A percentile compares a stretch with the other conserved stretches of the same genome.
These are phyloP conservation scores for Ridgeia piscesae DNA, from an alignment of 1,140 invertebrate species.

Conservation along the genomic window DNA sequence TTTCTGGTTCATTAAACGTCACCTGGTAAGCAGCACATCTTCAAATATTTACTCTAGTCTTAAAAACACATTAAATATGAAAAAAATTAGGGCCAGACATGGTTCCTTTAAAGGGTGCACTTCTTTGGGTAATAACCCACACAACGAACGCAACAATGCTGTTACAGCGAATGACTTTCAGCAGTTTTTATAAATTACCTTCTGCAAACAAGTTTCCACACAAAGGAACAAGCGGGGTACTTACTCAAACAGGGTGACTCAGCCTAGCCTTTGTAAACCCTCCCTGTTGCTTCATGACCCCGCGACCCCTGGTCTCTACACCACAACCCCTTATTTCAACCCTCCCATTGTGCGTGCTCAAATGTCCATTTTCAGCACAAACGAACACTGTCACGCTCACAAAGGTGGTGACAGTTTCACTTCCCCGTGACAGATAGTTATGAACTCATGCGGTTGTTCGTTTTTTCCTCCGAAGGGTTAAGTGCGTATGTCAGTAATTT, in stretches of 20 bases:
- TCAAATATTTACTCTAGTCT: too few relatives aligned
- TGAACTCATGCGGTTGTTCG: background rate
- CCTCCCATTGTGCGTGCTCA: background rate
- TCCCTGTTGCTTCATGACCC: background rate
- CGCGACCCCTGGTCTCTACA: background rate
- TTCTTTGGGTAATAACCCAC: background rate
- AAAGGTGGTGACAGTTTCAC: background rate
- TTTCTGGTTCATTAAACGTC: too few relatives aligned
- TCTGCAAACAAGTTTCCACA: background rate
- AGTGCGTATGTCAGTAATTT: background rate
- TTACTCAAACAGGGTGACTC: background rate
- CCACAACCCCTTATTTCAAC: background rate
- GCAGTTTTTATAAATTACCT: background rate
- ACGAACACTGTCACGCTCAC: background rate
- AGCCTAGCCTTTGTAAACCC: background rate
- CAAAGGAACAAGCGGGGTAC: background rate
- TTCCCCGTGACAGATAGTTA: background rate
- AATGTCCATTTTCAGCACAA: background rate
- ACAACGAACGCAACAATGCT: background rate
- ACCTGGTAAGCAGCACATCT: too few relatives aligned
- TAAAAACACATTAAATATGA: too few relatives aligned
- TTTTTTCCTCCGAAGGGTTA: background rate
- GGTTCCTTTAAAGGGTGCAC: background rate
- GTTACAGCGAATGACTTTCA: background rate
- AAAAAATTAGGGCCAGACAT: too few relatives aligned